Percentiles rank a stretch among this genome's conserved stretches.
Conservation (phyloP, 2,113 vertebrate species). For the Sisor rabdophorus region DNA sequence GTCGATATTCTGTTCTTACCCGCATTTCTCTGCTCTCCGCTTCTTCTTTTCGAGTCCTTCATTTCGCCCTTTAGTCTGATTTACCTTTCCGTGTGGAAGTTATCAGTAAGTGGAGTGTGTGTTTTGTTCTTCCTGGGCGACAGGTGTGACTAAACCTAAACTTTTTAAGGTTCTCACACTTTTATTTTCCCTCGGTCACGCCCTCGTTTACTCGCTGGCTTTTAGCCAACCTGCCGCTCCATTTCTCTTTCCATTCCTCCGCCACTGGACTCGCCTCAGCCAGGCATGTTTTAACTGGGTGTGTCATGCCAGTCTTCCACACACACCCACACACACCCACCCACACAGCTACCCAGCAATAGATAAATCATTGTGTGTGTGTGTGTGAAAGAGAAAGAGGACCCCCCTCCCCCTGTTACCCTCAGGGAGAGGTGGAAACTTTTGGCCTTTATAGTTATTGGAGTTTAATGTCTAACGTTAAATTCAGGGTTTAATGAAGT, state of each 20-base stretch:
- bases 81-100: slow-evolving; percentile 22
- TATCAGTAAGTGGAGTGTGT: slow-evolving; percentile 9
- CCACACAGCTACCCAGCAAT: background rate
- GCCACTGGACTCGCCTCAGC: slow-evolving; percentile 37
- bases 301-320: slow-evolving; percentile 19
- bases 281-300: slow-evolving; percentile 28
- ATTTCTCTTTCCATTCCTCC: slow-evolving; percentile 26
- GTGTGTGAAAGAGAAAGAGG: slow-evolving; percentile 1
- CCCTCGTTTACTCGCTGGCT: slow-evolving; percentile 63
- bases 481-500: too few relatives aligned
- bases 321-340: too few relatives aligned
- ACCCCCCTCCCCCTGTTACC: background rate
- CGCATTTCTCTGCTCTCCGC: slow-evolving; percentile 60
- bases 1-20: slow-evolving; percentile 55
- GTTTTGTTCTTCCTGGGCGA: slow-evolving; percentile 17
- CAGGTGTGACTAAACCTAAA: slow-evolving; percentile 49
- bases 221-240: slow-evolving; percentile 24
- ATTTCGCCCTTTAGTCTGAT: slow-evolving; percentile 52
- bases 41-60: slow-evolving; percentile 70
- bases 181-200: slow-evolving; percentile 56
- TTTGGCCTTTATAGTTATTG: background rate
- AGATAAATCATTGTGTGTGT: background rate
- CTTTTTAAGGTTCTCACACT: slow-evolving; percentile 58
- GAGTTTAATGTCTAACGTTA: too few relatives aligned
- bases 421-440: slow-evolving; percentile 40